Percentiles rank a stretch among this genome's conserved stretches.
Conservation (phyloP, 30 jellyfish, hydroid and myxozoan species). For the Aurelia sp. region DNA sequence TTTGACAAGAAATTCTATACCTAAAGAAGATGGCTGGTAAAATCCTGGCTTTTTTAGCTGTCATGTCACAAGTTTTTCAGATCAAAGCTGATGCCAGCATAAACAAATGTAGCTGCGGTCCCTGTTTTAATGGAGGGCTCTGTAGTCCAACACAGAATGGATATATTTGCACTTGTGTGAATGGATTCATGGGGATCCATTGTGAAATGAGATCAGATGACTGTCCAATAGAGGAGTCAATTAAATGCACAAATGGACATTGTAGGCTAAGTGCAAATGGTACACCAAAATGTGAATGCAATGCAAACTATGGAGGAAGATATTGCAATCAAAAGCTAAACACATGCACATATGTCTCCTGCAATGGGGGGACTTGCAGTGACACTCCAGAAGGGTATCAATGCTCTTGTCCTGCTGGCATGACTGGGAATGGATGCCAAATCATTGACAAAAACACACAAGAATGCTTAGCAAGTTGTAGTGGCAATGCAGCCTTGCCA, state of each 20-base stretch:
- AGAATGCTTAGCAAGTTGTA: slow-evolving; percentile 67
- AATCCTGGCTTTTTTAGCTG: background rate
- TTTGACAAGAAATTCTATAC: too few relatives aligned
- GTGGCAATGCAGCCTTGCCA: slow-evolving; percentile 5
- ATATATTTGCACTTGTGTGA: slow-evolving; percentile 90
- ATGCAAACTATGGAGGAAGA: slow-evolving; percentile 85
- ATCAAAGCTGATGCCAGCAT: background rate
- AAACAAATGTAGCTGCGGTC: slow-evolving; percentile 88
- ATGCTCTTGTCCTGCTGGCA: slow-evolving; percentile 80
- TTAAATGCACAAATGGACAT: slow-evolving; percentile 74
- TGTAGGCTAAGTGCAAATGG: slow-evolving; percentile 84
- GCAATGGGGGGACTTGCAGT: slow-evolving; percentile 86
- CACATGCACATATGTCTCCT: slow-evolving; percentile 72
- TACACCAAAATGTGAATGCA: slow-evolving; percentile 87
- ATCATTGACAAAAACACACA: slow-evolving; percentile 15
- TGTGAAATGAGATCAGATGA: slow-evolving; percentile 96
- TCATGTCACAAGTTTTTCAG: background rate
- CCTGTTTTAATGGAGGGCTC: slow-evolving; percentile 89
- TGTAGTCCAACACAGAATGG: slow-evolving; percentile 79
- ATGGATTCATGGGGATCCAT: slow-evolving; percentile 82
- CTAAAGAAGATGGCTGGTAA: too few relatives aligned
- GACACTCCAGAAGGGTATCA: slow-evolving; percentile 64
- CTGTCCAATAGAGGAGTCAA: slow-evolving; percentile 71
- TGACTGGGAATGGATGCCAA: slow-evolving; percentile 86
- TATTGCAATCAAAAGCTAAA: slow-evolving; percentile 63